Evolutionary conservation across 1,140 invertebrate genomes (phyloP).

Genomic region (Drosophila orosa): DNA sequence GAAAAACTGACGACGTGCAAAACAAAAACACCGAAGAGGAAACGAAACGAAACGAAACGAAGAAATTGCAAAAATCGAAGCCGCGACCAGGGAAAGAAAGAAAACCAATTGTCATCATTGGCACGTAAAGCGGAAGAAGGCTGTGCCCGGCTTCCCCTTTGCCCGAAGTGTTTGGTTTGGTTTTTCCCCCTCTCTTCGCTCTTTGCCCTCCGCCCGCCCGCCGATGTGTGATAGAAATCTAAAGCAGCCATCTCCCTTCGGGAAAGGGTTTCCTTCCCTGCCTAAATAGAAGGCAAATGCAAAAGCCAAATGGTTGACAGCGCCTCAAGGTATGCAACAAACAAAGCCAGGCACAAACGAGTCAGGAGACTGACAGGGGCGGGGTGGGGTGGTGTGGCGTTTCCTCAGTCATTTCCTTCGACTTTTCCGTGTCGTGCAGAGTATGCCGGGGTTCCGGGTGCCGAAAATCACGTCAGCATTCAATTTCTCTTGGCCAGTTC

Average conservation of each 20-base stretch:
- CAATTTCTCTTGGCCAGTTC: slow-evolving; percentile 75
- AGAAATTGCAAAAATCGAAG: slow-evolving; percentile 73
- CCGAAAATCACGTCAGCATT: slow-evolving; percentile 77
- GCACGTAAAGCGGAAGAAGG: slow-evolving; percentile 81
- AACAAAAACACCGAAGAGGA: slow-evolving; percentile 65
- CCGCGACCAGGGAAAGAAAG: slow-evolving; percentile 60
- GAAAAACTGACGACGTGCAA: slow-evolving; percentile 82
- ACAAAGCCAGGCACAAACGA: slow-evolving; percentile 31
- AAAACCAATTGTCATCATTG: slow-evolving; percentile 82
- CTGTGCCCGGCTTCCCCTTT: slow-evolving; percentile 58
- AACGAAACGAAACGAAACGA: slow-evolving; percentile 45
- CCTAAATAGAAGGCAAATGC: slow-evolving; percentile 69
- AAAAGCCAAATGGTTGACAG: slow-evolving; percentile 69
- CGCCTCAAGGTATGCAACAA: slow-evolving; percentile 76
- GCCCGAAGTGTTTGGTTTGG: slow-evolving; percentile 72
- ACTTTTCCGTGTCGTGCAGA: slow-evolving; percentile 33
- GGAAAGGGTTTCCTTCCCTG: slow-evolving; percentile 34
- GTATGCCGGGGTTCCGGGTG: slow-evolving; percentile 30
- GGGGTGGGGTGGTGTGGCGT: neutral
- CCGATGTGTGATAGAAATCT: slow-evolving; percentile 72
- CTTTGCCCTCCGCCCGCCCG: neutral
- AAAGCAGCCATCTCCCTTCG: slow-evolving; percentile 56
- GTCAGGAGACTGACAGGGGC: neutral
- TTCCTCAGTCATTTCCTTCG: slow-evolving; percentile 37
- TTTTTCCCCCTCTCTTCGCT: neutral